phyloP scores from a whole-genome alignment of 2,888 invertebrate species.

The Galerucella nymphaeae region DNA sequence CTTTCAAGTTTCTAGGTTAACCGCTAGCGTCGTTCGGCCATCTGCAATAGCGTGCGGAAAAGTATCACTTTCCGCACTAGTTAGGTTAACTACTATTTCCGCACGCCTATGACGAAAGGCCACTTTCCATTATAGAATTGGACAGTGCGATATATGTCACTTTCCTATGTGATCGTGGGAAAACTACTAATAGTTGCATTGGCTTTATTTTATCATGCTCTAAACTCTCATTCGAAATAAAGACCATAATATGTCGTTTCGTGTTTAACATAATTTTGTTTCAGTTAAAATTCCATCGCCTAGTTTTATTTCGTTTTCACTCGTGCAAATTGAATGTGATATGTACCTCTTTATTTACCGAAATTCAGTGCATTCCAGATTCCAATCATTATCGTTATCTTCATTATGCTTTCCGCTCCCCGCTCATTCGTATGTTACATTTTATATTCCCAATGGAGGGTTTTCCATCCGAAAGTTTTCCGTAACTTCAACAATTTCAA shows the following conservation, averaged over 20 bases:
- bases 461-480: background rate
- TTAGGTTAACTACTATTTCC: too few relatives aligned
- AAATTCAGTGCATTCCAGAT: background rate
- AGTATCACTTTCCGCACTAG: too few relatives aligned
- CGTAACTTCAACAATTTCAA: constrained; percentile 1
- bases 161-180: too few relatives aligned
- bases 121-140: too few relatives aligned
- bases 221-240: too few relatives aligned
- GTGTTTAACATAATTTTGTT: background rate
- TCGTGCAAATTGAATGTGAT: background rate
- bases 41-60: too few relatives aligned
- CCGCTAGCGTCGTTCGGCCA: too few relatives aligned
- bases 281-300: background rate
- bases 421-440: constrained; percentile 16
- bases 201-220: too few relatives aligned
- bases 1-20: too few relatives aligned
- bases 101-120: too few relatives aligned
- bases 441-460: constrained; percentile 14
- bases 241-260: background rate
- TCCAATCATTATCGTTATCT: constrained; percentile 24
- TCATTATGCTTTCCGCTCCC: constrained; percentile 27
- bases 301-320: background rate
- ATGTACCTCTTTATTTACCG: background rate
- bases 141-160: too few relatives aligned
- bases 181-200: too few relatives aligned